Base-by-base conservation (phyloP, 1,140 invertebrate species). In the Drosophila saltans region DNA sequence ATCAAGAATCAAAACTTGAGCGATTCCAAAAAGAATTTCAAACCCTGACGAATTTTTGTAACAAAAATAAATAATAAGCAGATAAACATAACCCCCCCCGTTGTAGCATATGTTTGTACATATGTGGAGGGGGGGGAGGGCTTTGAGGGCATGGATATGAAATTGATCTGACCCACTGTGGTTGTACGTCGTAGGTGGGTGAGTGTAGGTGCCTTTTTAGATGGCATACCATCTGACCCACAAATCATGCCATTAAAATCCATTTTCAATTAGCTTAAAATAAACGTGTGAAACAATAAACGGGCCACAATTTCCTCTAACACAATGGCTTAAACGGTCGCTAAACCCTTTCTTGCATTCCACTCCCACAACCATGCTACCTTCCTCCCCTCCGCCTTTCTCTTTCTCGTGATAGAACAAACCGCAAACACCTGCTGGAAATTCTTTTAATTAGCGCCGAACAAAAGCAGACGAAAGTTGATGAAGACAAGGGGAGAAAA, bases 381-480 rank as follows among this genome's bases (percentile, higher is more conserved):
- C 6, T 2, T 16, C 45, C 16, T 21, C 7, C 2, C 1, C 8
- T 3, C 45, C 45, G 7, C 21, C 7, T 1, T 52, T 65, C 52
- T 52, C 61, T 21, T 8, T 16, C 16, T 26, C 43, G 21, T 16
- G 24, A 10, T 70, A 55, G 74, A 43, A 56, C 61, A 40, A 72
- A 86, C 81, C 81, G 73, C 82, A 85, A 85, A 86, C 81, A 85
- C 78, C 81, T 85, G 82, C 82, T 85, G 79, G 79, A 85, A 86
- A 86, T 85, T 85, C 82, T 67, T 85, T 85, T 85, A 85, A 85
- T 85, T 85, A 85, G 81, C 81, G 82, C 30, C 63, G 82, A 85
- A 85, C 81, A 85, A 85, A 86, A 67, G 82, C 60, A 41, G 30
- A 6, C 66, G 59, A 77, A 77, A 70, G 57, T 57, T 69, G 72